Conservation (phyloP, 2,888 invertebrate genomes). For the Melipona beecheii region DNA sequence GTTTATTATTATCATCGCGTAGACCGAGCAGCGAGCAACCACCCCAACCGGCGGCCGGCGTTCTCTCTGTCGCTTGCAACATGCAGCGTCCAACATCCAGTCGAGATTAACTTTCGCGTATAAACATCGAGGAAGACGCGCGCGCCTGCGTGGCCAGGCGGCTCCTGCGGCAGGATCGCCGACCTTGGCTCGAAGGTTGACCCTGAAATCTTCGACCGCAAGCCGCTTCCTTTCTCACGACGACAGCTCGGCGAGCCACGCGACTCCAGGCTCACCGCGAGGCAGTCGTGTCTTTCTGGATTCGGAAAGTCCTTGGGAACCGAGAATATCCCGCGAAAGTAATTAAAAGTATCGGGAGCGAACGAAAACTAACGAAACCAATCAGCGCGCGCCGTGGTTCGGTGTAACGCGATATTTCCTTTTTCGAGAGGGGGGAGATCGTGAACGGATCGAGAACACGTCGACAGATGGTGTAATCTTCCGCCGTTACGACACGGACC, state of each 20-base stretch:
- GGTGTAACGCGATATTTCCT: slow-evolving; percentile 49
- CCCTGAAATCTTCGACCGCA: slow-evolving; percentile 19
- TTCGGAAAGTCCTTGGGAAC: background rate
- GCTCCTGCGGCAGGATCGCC: background rate
- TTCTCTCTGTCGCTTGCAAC: slow-evolving; percentile 35
- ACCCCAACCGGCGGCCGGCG: slow-evolving; percentile 25
- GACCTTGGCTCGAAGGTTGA: slow-evolving; percentile 49
- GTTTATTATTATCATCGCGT: slow-evolving; percentile 79
- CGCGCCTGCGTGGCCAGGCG: slow-evolving; percentile 42
- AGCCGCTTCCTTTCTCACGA: background rate
- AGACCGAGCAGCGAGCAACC: slow-evolving; percentile 31
- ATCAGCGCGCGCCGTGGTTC: too few species aligned
- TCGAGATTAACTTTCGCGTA: slow-evolving; percentile 77
- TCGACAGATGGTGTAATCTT: slow-evolving; percentile 62
- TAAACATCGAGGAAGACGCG: slow-evolving; percentile 67
- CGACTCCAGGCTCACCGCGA: background rate
- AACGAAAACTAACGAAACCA: too few species aligned
- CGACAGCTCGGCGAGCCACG: background rate
- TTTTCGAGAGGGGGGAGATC: slow-evolving; percentile 38
- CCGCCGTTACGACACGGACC: slow-evolving; percentile 42
- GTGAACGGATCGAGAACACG: slow-evolving; percentile 54
- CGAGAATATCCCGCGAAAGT: background rate
- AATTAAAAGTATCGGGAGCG: slow-evolving; percentile 4
- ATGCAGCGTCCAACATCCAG: slow-evolving; percentile 44
- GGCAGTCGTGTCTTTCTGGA: background rate